Evolutionary conservation across 2,888 invertebrate genomes (phyloP).

Genomic region (Euproctis similis): DNA sequence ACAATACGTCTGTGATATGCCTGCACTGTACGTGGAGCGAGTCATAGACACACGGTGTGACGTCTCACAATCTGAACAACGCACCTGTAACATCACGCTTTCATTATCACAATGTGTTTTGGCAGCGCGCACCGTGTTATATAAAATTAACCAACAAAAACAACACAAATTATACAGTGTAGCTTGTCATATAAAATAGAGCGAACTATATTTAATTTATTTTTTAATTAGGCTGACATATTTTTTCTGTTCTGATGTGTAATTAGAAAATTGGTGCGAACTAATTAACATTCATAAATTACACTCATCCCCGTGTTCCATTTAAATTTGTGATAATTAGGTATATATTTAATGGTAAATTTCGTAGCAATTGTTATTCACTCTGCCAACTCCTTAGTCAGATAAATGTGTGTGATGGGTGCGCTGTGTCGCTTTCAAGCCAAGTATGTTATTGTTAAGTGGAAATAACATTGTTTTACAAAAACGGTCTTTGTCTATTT

Average conservation of each 20-base stretch:
- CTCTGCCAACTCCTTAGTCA: too few relatives aligned
- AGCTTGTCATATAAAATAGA: too few relatives aligned
- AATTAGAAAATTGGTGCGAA: too few relatives aligned
- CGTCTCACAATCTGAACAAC: constrained; percentile 15
- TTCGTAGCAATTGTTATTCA: constrained; percentile 17
- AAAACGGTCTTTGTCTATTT: too few relatives aligned
- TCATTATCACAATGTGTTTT: constrained; percentile 7
- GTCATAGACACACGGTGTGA: constrained; percentile 27
- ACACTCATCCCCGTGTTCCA: constrained; percentile 15
- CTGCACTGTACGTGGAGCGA: constrained; percentile 15
- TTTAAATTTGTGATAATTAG: constrained; percentile 25
- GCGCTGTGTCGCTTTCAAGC: constrained; percentile 67
- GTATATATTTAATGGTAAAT: constrained; percentile 19
- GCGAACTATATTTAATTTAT: too few relatives aligned
- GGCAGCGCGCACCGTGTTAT: too few relatives aligned
- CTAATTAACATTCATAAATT: constrained; percentile 17
- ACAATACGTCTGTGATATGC: constrained; percentile 11
- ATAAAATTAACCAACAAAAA: too few relatives aligned
- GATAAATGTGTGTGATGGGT: constrained; percentile 64
- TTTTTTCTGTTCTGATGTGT: too few relatives aligned
- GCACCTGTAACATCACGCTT: constrained; percentile 9
- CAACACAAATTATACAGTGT: too few relatives aligned
- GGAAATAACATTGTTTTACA: too few relatives aligned
- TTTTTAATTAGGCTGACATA: too few relatives aligned
- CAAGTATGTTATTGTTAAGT: constrained; percentile 66